These are phyloP conservation scores for Podarcis muralis DNA, from an alignment of 2,113 vertebrate genomes.

Conservation along the genomic window DNA sequence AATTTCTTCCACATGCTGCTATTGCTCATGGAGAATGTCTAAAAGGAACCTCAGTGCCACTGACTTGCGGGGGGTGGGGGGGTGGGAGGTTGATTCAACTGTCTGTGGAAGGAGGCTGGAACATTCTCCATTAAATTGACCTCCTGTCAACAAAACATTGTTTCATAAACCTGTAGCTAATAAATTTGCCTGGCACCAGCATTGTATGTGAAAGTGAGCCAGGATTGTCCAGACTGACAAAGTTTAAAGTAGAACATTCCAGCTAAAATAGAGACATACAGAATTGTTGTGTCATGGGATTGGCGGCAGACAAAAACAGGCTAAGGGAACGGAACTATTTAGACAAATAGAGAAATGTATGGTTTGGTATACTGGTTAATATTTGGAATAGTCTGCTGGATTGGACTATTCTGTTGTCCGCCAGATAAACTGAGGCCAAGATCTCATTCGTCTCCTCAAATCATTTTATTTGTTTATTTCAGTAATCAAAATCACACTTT, in stretches of 20 bases:
- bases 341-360: background rate
- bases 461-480: background rate
- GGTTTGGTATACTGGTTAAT: background rate
- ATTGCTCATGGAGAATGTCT: too few relatives aligned
- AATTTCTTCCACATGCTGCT: too few relatives aligned
- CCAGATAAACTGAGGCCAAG: background rate
- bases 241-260: background rate
- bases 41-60: background rate
- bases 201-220: background rate
- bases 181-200: background rate
- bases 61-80: background rate
- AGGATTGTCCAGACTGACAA: background rate
- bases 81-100: too few relatives aligned
- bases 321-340: conserved; percentile 19
- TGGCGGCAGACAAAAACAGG: background rate
- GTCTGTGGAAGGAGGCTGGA: background rate
- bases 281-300: background rate
- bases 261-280: background rate
- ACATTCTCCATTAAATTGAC: background rate
- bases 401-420: background rate
- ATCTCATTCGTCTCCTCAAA: background rate
- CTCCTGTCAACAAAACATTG: background rate
- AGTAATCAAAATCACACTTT: background rate
- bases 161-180: background rate
- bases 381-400: background rate